Percentiles rank a stretch among this genome's conserved stretches.
Conservation (phyloP, 2,113 vertebrate species). For the Astur gentilis region DNA sequence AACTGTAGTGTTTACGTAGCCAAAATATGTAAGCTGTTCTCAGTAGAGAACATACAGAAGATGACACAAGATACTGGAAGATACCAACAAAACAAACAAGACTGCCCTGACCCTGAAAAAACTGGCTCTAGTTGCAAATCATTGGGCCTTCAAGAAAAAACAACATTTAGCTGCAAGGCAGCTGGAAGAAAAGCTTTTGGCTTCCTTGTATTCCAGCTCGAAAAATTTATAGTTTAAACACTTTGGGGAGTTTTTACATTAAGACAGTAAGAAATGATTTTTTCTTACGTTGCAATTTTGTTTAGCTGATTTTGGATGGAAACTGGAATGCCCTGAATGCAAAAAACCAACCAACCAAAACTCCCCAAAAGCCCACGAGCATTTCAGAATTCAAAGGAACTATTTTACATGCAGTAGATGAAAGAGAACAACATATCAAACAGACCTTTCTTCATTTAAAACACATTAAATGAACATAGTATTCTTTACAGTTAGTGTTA, state of each 20-base stretch:
- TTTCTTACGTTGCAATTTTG: background rate
- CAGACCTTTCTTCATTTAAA: background rate
- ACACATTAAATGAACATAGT: background rate
- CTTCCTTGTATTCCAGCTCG: background rate
- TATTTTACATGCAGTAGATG: background rate
- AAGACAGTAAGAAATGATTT: background rate
- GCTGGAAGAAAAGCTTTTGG: conserved; percentile 2
- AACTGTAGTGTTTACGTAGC: background rate
- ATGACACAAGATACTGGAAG: background rate
- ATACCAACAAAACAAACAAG: background rate
- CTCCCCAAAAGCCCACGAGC: background rate
- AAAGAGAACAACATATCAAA: background rate
- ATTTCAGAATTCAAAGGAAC: background rate
- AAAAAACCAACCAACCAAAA: background rate
- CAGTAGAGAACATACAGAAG: background rate
- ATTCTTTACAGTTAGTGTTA: background rate
- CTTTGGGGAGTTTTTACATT: background rate
- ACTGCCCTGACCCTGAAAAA: background rate
- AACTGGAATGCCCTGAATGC: conserved; percentile 3
- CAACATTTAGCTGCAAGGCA: background rate
- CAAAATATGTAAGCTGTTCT: background rate
- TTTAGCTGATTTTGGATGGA: conserved; percentile 27
- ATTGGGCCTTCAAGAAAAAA: background rate
- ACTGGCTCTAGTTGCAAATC: background rate
- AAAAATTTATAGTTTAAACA: background rate